These are phyloP conservation scores for Columba guinea DNA, from an alignment of 2,797 vertebrate genomes.

Conservation along the genomic window DNA sequence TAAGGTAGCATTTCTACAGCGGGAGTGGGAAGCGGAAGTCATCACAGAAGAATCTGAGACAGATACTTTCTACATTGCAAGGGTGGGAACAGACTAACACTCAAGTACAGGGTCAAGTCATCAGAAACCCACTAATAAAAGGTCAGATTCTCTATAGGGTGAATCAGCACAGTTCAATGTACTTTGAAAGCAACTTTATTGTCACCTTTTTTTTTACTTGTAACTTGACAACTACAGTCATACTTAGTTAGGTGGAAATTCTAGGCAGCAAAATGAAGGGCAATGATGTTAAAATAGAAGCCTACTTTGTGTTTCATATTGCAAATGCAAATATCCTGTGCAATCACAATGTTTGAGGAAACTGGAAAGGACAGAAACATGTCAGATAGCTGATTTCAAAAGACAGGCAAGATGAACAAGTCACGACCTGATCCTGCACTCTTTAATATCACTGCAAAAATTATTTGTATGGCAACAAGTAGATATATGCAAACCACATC, in stretches of 20 bases:
- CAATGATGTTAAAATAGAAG: background rate
- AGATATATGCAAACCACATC: background rate
- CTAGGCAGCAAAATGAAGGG: background rate
- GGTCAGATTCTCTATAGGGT: background rate
- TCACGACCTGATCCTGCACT: background rate
- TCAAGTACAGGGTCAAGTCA: background rate
- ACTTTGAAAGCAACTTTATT: background rate
- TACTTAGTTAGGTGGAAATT: background rate
- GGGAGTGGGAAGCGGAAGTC: background rate
- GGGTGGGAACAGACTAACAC: background rate
- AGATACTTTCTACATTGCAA: background rate
- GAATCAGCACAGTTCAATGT: background rate
- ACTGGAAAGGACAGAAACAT: background rate
- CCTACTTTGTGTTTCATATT: background rate
- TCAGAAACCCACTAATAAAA: background rate
- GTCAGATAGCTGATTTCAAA: background rate
- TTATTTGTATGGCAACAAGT: background rate
- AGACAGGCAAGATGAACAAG: background rate
- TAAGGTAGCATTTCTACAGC: background rate
- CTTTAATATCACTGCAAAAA: background rate
- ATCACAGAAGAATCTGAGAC: background rate
- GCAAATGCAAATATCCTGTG: background rate
- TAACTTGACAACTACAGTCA: background rate
- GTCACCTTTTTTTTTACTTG: background rate
- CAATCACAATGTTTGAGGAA: background rate